Base-by-base conservation (phyloP, 2,888 invertebrate species). In the Aethes cnicana region DNA sequence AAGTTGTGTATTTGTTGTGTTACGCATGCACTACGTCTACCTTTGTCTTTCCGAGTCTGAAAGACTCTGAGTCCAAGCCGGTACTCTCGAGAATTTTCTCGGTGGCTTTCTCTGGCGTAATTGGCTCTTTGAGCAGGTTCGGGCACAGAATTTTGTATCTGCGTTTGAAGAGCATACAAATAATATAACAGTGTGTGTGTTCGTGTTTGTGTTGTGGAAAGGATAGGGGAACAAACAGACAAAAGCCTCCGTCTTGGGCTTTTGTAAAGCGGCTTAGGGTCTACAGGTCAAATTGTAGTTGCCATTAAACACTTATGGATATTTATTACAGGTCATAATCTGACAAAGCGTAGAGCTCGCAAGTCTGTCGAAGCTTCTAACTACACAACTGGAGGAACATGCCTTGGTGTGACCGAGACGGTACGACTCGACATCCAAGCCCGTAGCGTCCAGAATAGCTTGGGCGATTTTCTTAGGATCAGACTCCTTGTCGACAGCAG, bases 111-210 rank as follows among this genome's bases (percentile, higher is more conserved):
- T 94, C 93, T 61, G 94, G 91, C 63, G 93, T 89, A 83, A 92
- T 93, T 68, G 91, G 91, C 68, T 94, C 94, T 92, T 92, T 94
- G 86, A 96, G 84, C 84, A 91, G 93, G 90, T 95, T 95, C 87
- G 98, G 97, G 92, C 98, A 98, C 94, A 99, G 95, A 94, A 99
- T 98, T 93, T 98, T 97, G 95, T 99, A 99, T 95, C 97, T 97
- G 95, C 92, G 91, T 92, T 91, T 78, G 72, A 74, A 76, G 77
- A 85, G 77, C 81, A 86, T 75, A 86, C 66, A 73, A 68, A 74
- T n/a, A 75, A 72, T 70, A 78, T 74, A 79, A 77, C 56, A 73
- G 67, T 72, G 69, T 74, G 66, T 73, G 65, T 58, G 64, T 71
- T 59, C 70, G 58, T 62, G 42, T 43, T n/a, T 32, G 21, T 43